These are phyloP conservation scores for Phalanger gymnotis DNA, from an alignment of 2,797 vertebrate genomes.

Conservation along the genomic window DNA sequence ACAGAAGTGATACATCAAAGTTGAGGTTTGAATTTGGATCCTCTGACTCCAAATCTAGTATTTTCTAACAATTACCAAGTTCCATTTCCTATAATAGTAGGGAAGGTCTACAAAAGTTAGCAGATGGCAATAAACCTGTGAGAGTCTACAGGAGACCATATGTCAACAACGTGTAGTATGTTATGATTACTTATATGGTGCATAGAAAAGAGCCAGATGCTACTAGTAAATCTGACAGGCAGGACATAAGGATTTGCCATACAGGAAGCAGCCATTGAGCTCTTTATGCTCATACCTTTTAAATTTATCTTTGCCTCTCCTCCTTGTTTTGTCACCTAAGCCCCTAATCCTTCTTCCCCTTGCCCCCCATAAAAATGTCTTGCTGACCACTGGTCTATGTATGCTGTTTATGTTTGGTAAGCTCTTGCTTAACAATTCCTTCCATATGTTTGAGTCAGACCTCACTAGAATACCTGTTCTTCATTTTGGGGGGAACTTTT, in stretches of 20 bases:
- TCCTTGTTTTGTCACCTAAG: not conserved
- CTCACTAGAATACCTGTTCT: not conserved
- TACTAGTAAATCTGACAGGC: not conserved
- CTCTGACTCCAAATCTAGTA: not conserved
- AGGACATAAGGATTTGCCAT: not conserved
- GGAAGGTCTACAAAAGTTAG: not conserved
- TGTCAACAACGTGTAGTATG: not conserved
- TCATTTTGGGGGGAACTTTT: not conserved
- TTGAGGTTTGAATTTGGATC: not conserved
- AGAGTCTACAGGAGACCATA: not conserved
- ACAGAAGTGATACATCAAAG: not conserved
- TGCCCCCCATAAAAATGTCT: conserved; percentile 44
- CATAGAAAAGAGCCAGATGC: not conserved
- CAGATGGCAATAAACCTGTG: not conserved
- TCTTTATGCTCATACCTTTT: not conserved
- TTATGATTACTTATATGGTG: not conserved
- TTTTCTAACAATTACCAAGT: not conserved
- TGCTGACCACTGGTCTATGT: conserved; percentile 59
- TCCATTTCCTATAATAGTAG: not conserved
- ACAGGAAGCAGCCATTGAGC: not conserved
- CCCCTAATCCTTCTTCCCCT: conserved; percentile 12
- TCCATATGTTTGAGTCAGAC: not conserved
- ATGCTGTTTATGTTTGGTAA: conserved; percentile 41
- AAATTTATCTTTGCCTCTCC: conserved; percentile 1
- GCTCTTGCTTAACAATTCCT: conserved; percentile 57